Conservation (phyloP, 2,888 invertebrate genomes). For the Rhaphigaster nebulosa region DNA sequence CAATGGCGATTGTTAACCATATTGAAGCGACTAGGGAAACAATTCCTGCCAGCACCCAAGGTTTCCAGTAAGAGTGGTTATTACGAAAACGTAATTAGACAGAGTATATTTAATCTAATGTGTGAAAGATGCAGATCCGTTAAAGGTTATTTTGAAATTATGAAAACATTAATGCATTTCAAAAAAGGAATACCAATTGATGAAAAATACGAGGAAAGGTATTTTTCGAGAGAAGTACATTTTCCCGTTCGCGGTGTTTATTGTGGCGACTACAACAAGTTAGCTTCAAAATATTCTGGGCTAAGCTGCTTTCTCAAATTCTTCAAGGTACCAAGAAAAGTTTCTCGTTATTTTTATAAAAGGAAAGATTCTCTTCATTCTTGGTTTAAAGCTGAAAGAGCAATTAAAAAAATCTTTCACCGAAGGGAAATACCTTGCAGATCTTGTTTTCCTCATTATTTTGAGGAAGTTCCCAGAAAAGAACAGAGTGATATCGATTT, state of each 20-base stretch:
- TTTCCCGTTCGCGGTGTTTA: not conserved
- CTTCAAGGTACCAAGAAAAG: not conserved
- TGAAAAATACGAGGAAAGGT: not conserved
- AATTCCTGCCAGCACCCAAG: not conserved
- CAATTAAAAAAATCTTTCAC: not conserved
- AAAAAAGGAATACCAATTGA: not conserved
- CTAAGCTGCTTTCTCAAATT: not conserved
- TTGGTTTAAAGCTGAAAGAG: not conserved
- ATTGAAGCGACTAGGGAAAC: not conserved
- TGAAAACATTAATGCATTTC: not conserved
- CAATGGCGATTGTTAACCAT: not conserved
- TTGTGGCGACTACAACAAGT: not conserved
- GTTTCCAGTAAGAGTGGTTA: not conserved
- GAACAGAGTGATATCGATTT: not conserved
- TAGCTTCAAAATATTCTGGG: not conserved
- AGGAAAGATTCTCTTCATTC: not conserved
- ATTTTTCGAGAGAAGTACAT: not conserved
- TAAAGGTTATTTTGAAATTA: not conserved
- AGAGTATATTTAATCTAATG: not conserved
- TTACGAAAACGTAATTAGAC: not conserved
- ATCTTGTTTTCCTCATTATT: not conserved
- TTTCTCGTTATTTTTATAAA: not conserved
- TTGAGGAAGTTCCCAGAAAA: not conserved
- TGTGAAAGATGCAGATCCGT: not conserved
- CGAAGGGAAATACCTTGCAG: conserved; percentile 9